Conservation (phyloP, 1,140 invertebrate species). For the Plutomurus gul region DNA sequence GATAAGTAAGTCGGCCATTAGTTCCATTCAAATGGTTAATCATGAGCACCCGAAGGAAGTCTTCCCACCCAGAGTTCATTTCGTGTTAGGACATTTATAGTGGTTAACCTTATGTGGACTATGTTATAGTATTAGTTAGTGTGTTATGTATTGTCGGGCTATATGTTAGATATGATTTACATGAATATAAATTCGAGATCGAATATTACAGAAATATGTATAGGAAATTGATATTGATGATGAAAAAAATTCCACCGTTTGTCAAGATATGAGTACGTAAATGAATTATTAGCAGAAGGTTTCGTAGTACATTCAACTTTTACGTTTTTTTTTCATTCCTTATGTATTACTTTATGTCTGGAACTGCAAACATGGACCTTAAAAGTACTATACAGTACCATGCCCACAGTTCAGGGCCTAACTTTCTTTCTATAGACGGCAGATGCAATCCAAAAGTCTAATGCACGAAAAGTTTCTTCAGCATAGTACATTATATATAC, state of each 20-base stretch:
- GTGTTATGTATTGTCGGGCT: conserved; percentile 15
- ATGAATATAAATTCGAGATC: conserved; percentile 14
- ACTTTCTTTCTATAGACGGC: too few species aligned
- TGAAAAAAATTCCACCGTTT: conserved; percentile 8
- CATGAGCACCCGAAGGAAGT: conserved; percentile 2
- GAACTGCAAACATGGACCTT: too few species aligned
- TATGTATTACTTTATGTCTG: too few species aligned
- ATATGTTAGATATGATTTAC: neutral
- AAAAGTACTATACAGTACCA: too few species aligned
- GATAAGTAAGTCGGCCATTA: neutral
- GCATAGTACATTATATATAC: too few species aligned
- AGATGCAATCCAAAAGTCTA: too few species aligned
- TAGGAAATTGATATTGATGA: conserved; percentile 22
- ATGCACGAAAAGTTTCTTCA: too few species aligned
- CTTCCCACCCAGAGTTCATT: conserved; percentile 22
- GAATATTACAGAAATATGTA: conserved; percentile 11
- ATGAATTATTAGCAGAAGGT: neutral
- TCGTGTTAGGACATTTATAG: neutral
- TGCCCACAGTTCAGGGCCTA: too few species aligned
- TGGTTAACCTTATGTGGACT: neutral
- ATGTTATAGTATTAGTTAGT: neutral
- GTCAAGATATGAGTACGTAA: neutral
- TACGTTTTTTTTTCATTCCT: too few species aligned
- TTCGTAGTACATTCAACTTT: too few species aligned
- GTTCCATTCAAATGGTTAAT: neutral